A percentile compares a stretch with the other conserved stretches of the same genome.
Evolutionary conservation across 2,113 vertebrate genomes (phyloP).

Genomic region (Cyrtonyx montezumae): DNA sequence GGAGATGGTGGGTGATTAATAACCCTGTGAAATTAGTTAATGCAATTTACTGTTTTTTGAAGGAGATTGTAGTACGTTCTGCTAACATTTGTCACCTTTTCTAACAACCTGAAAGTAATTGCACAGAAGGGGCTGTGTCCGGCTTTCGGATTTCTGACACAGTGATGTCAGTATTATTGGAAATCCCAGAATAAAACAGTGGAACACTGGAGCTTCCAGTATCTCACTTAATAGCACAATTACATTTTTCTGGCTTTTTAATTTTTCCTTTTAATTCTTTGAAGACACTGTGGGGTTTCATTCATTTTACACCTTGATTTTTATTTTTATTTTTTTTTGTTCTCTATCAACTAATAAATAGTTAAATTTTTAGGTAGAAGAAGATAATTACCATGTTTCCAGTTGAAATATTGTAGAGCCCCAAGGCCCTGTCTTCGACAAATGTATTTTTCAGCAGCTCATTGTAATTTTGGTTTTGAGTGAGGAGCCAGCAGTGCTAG

Average conservation of each 20-base stretch:
- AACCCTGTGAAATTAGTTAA: neutral
- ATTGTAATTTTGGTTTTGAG: slow-evolving; percentile 54
- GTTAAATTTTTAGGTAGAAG: slow-evolving; percentile 15
- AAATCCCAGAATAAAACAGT: slow-evolving; percentile 39
- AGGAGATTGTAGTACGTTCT: neutral
- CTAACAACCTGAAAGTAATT: slow-evolving; percentile 21
- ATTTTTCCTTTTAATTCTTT: slow-evolving; percentile 6
- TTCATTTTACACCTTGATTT: neutral
- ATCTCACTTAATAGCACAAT: neutral
- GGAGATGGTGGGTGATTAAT: slow-evolving; percentile 32
- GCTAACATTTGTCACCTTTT: neutral
- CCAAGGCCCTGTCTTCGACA: slow-evolving; percentile 33
- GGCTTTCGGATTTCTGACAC: slow-evolving; percentile 56
- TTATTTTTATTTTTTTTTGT: neutral
- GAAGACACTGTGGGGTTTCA: neutral
- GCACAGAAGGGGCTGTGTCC: neutral
- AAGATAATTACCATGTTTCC: slow-evolving; percentile 38
- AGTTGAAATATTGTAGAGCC: slow-evolving; percentile 27
- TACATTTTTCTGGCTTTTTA: neutral
- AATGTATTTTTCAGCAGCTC: slow-evolving; percentile 56
- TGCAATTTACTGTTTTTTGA: neutral
- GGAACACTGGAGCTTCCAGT: slow-evolving; percentile 28
- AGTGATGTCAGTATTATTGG: slow-evolving; percentile 41
- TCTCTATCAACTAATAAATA: neutral
- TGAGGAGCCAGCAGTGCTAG: slow-evolving; percentile 17